Conservation (phyloP, 2,888 invertebrate genomes). For the Shargacucullia verbasci region DNA sequence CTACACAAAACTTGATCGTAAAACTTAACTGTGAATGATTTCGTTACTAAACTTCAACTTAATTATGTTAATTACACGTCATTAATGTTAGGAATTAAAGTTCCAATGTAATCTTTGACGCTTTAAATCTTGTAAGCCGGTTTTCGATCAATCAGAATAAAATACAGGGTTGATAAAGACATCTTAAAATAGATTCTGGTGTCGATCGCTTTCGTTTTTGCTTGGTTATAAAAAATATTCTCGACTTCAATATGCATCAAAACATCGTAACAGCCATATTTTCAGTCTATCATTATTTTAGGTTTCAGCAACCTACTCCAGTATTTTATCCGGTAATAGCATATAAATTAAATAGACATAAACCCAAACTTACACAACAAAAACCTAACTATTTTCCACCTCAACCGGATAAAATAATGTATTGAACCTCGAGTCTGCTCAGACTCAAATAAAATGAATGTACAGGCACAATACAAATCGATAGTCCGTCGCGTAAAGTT, state of each 20-base stretch:
- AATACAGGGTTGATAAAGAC: constrained; percentile 16
- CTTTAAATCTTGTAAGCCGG: constrained; percentile 42
- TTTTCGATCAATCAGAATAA: constrained; percentile 38
- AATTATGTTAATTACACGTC: constrained; percentile 58
- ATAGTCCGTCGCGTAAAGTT: constrained; percentile 43
- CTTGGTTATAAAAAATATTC: not conserved
- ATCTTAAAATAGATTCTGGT: constrained; percentile 1
- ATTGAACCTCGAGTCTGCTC: constrained; percentile 26
- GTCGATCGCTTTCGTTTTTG: not conserved
- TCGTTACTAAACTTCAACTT: constrained; percentile 39
- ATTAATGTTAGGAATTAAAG: constrained; percentile 53
- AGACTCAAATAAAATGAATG: constrained; percentile 1
- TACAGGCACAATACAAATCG: constrained; percentile 42
- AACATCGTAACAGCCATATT: no score
- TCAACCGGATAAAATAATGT: constrained; percentile 14
- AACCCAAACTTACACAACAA: not conserved
- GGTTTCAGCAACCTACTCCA: no score
- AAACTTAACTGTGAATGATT: constrained; percentile 25
- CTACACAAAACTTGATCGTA: not conserved
- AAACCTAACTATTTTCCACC: not conserved
- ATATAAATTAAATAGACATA: not conserved
- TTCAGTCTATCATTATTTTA: no score
- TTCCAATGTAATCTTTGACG: constrained; percentile 45
- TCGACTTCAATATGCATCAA: no score
- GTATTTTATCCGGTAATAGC: no score